phyloP scores from a whole-genome alignment of 2,888 invertebrate species.

The Lasioglossum figueresi region DNA sequence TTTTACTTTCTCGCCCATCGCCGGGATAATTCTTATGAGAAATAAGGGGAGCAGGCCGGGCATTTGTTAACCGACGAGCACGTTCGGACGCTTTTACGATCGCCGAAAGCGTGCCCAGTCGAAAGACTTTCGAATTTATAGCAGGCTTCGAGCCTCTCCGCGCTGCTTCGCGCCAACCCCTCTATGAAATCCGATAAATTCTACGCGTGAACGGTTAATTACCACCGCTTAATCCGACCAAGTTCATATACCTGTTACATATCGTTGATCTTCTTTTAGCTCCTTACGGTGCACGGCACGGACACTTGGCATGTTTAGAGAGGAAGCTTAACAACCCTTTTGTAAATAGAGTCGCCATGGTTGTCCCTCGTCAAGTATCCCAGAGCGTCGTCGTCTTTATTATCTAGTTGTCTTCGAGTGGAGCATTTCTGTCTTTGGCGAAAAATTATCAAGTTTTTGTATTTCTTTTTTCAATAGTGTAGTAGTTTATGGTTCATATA shows the following conservation, averaged over 20 bases:
- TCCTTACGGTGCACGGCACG: not conserved
- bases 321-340: not conserved
- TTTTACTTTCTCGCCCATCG: conserved; percentile 33
- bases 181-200: conserved; percentile 48
- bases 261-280: not conserved
- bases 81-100: conserved; percentile 64
- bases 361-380: not conserved
- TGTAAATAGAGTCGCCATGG: not conserved
- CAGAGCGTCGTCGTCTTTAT: no score
- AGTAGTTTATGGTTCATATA: no score
- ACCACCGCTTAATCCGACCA: not conserved
- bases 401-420: no score
- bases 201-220: conserved; percentile 28
- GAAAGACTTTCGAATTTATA: conserved; percentile 50
- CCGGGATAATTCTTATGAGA: conserved; percentile 59
- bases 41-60: conserved; percentile 21
- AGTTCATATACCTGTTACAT: not conserved
- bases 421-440: no score
- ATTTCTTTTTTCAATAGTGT: no score
- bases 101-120: conserved; percentile 32
- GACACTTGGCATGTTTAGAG: not conserved
- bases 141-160: conserved; percentile 20
- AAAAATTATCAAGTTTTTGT: no score
- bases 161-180: not conserved
- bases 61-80: conserved; percentile 57